Conservation (phyloP, 2,888 invertebrate species). For the Nematopogon swammerdamellus region DNA sequence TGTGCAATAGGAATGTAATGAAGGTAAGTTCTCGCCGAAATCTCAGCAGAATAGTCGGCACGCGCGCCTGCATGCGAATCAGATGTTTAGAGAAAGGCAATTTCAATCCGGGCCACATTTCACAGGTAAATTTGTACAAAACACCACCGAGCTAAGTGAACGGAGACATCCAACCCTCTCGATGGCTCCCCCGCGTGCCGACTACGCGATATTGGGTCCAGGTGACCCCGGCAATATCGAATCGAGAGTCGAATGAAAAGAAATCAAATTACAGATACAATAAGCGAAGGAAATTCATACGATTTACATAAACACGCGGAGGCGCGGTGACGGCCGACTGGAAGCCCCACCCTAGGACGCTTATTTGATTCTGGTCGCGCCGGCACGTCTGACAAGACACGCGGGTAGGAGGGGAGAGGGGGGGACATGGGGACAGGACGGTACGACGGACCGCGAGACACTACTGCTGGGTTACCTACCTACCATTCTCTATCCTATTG, state of each 20-base stretch:
- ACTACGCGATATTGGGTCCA: background rate
- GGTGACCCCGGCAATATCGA: background rate
- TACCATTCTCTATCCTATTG: background rate
- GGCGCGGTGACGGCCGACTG: background rate
- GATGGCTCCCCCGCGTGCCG: background rate
- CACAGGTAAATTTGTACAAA: too few species aligned
- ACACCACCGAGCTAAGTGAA: background rate
- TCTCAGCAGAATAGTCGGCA: too few species aligned
- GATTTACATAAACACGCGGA: slow-evolving; percentile 51
- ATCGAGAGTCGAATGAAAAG: slow-evolving; percentile 19
- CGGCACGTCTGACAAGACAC: background rate
- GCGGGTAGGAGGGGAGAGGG: too few species aligned
- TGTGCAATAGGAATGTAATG: too few species aligned
- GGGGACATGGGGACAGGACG: too few species aligned
- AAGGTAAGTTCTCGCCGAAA: too few species aligned
- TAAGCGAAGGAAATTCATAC: slow-evolving; percentile 42
- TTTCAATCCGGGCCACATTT: too few species aligned
- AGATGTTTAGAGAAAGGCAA: too few species aligned
- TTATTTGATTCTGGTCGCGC: background rate
- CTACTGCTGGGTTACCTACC: too few species aligned
- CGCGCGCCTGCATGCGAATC: too few species aligned
- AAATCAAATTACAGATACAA: slow-evolving; percentile 57
- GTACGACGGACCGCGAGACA: too few species aligned
- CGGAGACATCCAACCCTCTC: background rate
- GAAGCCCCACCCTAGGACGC: background rate